Conservation (phyloP, 2,888 invertebrate genomes). For the Drosophila peninsularis region DNA sequence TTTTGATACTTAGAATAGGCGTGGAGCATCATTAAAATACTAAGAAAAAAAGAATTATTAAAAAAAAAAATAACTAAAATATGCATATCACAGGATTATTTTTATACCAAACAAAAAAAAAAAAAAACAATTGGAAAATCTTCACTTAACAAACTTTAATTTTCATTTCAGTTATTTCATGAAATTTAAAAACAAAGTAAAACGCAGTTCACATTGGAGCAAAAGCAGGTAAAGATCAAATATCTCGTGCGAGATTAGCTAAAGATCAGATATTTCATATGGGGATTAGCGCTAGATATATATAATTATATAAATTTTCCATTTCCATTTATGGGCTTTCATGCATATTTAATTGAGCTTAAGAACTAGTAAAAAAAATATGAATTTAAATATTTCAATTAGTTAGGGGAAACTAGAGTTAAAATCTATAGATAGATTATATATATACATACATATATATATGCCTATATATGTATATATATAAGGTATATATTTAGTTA, state of each 20-base stretch:
- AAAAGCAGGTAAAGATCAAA: conserved; percentile 25
- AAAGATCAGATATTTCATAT: conserved; percentile 4
- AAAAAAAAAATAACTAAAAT: conserved; percentile 55
- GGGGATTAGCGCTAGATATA: conserved; percentile 7
- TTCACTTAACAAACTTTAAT: conserved; percentile 27
- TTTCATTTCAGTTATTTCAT: conserved; percentile 65
- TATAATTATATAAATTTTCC: conserved; percentile 11
- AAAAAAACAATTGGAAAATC: conserved; percentile 24
- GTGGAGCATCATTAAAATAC: not conserved
- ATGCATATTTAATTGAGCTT: conserved; percentile 42
- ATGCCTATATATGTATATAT: conserved; percentile 4
- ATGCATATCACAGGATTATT: conserved; percentile 69
- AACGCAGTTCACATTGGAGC: conserved; percentile 28
- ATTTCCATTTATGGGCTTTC: conserved; percentile 13
- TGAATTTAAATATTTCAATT: conserved; percentile 24
- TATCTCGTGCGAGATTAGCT: conserved; percentile 7
- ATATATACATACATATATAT: conserved; percentile 7
- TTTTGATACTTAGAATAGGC: conserved; percentile 21
- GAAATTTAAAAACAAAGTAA: conserved; percentile 54
- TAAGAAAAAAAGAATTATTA: not conserved
- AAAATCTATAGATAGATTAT: conserved; percentile 11
- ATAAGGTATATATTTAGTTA: conserved; percentile 12
- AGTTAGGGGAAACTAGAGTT: conserved; percentile 13
- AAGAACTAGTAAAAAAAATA: conserved; percentile 15
- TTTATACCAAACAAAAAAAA: conserved; percentile 36